Evolutionary conservation across 2,113 vertebrate genomes (phyloP).

Genomic region (Oreocharis arfaki): DNA sequence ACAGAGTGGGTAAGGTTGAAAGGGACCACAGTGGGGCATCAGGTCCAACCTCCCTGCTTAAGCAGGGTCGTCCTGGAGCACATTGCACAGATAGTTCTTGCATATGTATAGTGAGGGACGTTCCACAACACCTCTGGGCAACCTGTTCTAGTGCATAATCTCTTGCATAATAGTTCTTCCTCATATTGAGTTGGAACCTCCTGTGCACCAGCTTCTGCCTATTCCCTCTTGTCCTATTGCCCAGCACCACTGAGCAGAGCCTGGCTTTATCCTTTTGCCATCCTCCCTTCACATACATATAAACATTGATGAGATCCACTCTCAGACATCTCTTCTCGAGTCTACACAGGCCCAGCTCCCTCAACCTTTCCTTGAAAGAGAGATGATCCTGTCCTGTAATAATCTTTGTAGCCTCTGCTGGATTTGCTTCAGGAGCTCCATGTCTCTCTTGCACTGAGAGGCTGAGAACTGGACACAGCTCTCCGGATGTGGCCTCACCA

Average conservation of each 20-base stretch:
- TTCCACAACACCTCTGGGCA: neutral
- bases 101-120: neutral
- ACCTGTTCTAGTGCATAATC: neutral
- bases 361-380: neutral
- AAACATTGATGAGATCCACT: neutral
- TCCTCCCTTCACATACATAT: neutral
- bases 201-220: neutral
- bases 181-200: neutral
- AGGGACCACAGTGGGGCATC: neutral
- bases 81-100: neutral
- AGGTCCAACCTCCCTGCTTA: neutral
- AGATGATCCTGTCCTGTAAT: neutral
- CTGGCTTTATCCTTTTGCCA: neutral
- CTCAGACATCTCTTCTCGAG: neutral
- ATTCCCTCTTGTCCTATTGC: neutral
- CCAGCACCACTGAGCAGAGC: neutral
- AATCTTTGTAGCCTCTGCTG: neutral
- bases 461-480: neutral
- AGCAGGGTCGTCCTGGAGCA: neutral
- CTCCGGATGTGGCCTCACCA: neutral
- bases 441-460: neutral
- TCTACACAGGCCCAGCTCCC: neutral
- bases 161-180: neutral
- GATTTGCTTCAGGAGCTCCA: neutral
- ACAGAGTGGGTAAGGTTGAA: neutral